Base-by-base conservation (phyloP, 2,797 vertebrate genomes). In the Melanotaenia parkinsoni region DNA sequence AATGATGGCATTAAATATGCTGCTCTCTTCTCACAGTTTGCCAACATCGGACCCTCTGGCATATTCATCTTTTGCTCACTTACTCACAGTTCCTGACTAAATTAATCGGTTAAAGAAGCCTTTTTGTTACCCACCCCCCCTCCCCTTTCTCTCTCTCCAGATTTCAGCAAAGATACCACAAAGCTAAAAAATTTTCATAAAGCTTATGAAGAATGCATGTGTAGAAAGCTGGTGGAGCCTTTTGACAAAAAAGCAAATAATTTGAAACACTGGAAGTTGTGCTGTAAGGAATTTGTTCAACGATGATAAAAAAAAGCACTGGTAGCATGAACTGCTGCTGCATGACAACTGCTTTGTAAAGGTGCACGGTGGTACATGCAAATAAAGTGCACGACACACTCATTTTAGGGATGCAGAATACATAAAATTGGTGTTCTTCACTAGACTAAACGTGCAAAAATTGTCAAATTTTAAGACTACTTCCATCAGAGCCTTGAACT, bases 1-100 rank as follows among this genome's bases (percentile, higher is more conserved):
- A 90, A 84, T 80, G 56, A 43, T 79, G 60, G 77, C 77, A 87
- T 89, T 89, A 87, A 82, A 84, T 84, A 79, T 72, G 79, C 74
- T 63, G 66, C 72, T 74, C 58, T 67, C 65, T 66, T 67, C 37
- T 69, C 40, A 37, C 22, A 43, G 67, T 60, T 83, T 74, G 70
- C 74, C 0, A 0, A 63, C 70, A 74, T 58, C 68, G 59, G 56
- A 72, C 80, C 77, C 63, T 56, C 51, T 77, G 84, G 76, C 76
- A 79, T 75, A 61, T 72, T 83, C 83, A 70, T 80, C 60, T 79
- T 72, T 61, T 4, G 24, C 67, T 72, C 59, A 40, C 65, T 61
- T 59, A 67, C 68, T 63, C 53, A 26, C 50, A 18, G 35, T 68
- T 72, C 35, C 18, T 56, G 57, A 79, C 62, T 65, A 76, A 79